These are phyloP conservation scores for Lasioglossum calceatum DNA, from an alignment of 2,888 invertebrate species.

Conservation along the genomic window DNA sequence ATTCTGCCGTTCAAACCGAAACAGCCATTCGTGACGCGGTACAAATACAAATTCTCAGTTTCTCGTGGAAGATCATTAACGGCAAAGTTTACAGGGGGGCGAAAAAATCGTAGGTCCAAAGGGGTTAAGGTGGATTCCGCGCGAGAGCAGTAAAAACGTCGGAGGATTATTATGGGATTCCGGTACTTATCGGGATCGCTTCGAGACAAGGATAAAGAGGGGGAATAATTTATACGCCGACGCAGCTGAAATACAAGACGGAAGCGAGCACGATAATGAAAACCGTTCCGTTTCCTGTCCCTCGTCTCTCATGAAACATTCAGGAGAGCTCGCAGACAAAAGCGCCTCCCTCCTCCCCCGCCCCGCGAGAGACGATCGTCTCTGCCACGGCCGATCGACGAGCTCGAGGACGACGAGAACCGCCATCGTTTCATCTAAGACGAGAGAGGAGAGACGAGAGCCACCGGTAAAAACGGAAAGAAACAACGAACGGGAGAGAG, in stretches of 20 bases:
- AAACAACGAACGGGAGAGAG: neutral
- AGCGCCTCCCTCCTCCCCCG: neutral
- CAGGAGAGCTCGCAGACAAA: constrained; percentile 39
- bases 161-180: constrained; percentile 1
- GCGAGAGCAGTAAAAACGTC: neutral
- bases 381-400: constrained; percentile 3
- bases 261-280: constrained; percentile 42
- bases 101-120: neutral
- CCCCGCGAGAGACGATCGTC: constrained; percentile 36
- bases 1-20: no score
- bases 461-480: neutral
- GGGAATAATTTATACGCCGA: constrained; percentile 33
- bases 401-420: neutral
- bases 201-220: constrained; percentile 12
- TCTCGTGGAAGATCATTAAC: neutral
- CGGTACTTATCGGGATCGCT: constrained; percentile 18
- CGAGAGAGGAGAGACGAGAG: constrained; percentile 1
- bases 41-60: neutral
- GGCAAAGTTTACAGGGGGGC: neutral
- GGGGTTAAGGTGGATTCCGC: neutral
- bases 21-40: neutral
- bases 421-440: neutral
- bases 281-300: constrained; percentile 35
- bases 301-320: constrained; percentile 49
- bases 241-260: constrained; percentile 31